Evolutionary conservation across 2,113 vertebrate genomes (phyloP), one percentile per base, ranked within the genome.

Genomic region (Cynopterus brachyotis): DNA sequence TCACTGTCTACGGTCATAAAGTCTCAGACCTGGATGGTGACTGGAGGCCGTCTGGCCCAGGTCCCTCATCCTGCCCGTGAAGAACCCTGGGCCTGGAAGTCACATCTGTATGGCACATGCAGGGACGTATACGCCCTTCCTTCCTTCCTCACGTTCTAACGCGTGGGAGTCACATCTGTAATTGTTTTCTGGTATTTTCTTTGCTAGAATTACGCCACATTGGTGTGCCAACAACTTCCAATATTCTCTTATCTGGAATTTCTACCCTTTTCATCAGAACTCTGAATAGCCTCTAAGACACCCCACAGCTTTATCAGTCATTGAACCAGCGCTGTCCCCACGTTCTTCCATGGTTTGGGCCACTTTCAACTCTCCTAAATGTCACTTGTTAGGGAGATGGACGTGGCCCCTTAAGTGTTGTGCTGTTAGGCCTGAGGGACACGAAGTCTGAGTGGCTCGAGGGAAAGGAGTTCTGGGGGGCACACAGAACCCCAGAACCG

Each of bases 311-410:
- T 53, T 26, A 73, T 28, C 78, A 80, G 80, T 84, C 84, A 94
- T 7, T 84, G 69, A 95, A 26, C 85, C 32, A 35, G 32, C 32
- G 12, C 12, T 6, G 53, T 24, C 69, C 85, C 69, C 30, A 35
- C 32, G 72, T n/a, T 79, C 81, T 53, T 20, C 19, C 12, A 50
- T 28, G 85, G 84, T 57, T 53, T 59, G 30, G 87, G 76, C 55
- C 50, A 81, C 85, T 93, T 91, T 40, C 91, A 87, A 70, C 40
- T n/a, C 70, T 94, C 57, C 89, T 20, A 19, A 59, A 30, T 45
- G 53, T 76, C 57, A n/a, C 15, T 1, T 79, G 66, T 42, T 20
- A 76, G 59, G 50, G 82, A 94, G 80, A 70, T 35, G 75, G 89
- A 92, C 62, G 35, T 80, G 37, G n/a, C 37, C 19, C 47, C 76